Percentiles rank a stretch among this genome's conserved stretches.
Evolutionary conservation across 2,888 invertebrate species (phyloP).

Genomic region (Heliconius cydno): DNA sequence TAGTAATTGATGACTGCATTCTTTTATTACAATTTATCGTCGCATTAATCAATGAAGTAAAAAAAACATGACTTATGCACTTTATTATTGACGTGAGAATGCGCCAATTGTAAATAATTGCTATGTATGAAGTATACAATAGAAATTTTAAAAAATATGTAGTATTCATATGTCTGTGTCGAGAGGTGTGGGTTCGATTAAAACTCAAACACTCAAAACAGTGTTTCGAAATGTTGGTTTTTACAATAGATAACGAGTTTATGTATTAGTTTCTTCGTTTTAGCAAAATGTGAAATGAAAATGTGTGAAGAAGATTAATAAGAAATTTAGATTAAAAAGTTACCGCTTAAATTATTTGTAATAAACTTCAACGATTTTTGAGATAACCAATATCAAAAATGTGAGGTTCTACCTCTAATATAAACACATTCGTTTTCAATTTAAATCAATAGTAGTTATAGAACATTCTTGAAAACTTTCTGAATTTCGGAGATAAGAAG

Average conservation of each 20-base stretch:
- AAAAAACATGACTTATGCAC: background rate
- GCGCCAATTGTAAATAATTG: background rate
- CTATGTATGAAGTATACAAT: background rate
- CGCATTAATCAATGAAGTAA: background rate
- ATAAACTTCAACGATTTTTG: no score
- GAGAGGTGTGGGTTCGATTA: background rate
- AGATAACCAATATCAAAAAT: no score
- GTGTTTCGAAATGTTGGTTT: background rate
- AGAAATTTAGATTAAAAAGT: background rate
- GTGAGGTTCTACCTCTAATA: background rate
- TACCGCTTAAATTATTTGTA: background rate
- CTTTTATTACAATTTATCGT: constrained; percentile 24
- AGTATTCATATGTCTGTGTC: no score
- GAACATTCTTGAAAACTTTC: constrained; percentile 14
- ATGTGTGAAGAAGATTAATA: background rate
- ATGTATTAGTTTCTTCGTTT: background rate
- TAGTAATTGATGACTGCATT: constrained; percentile 11
- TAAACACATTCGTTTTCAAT: background rate
- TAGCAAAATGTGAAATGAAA: background rate
- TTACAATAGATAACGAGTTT: no score
- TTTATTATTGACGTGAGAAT: background rate
- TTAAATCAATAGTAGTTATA: background rate
- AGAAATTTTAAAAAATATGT: background rate
- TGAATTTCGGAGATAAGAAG: constrained; percentile 27
- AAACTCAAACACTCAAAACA: background rate